A percentile compares a stretch with the other conserved stretches of the same genome.
Conservation (phyloP, 2,113 vertebrate species). For the Pontoporia blainvillei region DNA sequence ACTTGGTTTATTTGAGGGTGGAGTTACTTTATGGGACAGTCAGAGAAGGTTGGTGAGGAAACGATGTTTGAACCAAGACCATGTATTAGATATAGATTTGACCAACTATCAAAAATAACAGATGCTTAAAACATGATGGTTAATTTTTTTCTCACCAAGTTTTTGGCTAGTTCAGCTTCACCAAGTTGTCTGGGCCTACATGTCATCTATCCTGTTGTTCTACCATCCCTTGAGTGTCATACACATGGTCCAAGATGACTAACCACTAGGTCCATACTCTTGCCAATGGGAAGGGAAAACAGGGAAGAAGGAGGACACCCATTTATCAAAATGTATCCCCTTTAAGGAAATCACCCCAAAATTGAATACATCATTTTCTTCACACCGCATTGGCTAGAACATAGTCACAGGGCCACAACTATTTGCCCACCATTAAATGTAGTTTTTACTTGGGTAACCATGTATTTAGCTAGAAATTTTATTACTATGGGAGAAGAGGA, state of each 20-base stretch:
- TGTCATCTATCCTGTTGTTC: not conserved
- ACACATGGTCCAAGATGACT: not conserved
- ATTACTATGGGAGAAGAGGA: not conserved
- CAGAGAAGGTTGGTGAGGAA: not conserved
- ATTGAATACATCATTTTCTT: not conserved
- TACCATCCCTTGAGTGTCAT: not conserved
- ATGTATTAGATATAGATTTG: not conserved
- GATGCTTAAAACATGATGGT: not conserved
- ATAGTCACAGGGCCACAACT: not conserved
- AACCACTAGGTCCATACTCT: not conserved
- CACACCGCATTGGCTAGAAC: not conserved
- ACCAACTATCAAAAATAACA: not conserved
- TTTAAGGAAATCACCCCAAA: not conserved
- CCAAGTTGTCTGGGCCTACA: not conserved
- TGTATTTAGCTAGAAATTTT: not conserved
- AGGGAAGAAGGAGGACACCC: not conserved
- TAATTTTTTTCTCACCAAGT: not conserved
- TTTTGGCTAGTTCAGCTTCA: not conserved
- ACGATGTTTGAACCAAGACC: not conserved
- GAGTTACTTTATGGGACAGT: not conserved
- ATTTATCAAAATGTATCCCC: not conserved
- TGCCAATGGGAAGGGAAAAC: not conserved
- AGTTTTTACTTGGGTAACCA: not conserved
- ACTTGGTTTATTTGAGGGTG: not conserved
- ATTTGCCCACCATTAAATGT: not conserved